Percentiles rank a stretch among this genome's conserved stretches.
Evolutionary conservation across 2,888 invertebrate species (phyloP).

Genomic region (Eupithecia dodoneata): DNA sequence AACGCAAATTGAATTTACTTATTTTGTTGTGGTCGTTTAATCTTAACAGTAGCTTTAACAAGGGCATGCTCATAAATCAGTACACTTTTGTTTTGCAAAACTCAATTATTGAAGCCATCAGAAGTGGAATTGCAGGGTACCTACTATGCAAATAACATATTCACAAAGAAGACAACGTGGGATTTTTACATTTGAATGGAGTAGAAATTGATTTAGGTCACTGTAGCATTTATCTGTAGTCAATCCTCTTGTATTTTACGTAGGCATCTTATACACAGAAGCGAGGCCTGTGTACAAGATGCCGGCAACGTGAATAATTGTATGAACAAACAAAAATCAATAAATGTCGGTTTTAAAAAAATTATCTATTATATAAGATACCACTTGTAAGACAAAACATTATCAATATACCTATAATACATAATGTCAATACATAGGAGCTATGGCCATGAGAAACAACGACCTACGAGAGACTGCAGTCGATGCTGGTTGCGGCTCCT

Average conservation of each 20-base stretch:
- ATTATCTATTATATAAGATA: too few species aligned
- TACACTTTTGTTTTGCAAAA: conserved; percentile 20
- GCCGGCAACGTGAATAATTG: too few species aligned
- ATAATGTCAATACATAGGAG: too few species aligned
- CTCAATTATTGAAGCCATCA: conserved; percentile 36
- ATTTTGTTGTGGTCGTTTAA: neutral
- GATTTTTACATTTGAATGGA: neutral
- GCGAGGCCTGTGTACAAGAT: too few species aligned
- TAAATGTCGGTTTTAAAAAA: too few species aligned
- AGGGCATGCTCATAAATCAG: conserved; percentile 9
- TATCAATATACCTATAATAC: too few species aligned
- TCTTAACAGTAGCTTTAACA: neutral
- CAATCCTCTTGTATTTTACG: too few species aligned
- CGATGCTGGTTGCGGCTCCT: neutral
- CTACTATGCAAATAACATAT: neutral
- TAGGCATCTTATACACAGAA: too few species aligned
- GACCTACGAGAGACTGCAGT: neutral
- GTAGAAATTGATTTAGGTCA: neutral
- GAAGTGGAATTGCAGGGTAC: conserved; percentile 13
- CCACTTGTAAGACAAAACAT: neutral
- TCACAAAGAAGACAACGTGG: neutral
- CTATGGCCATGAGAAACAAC: too few species aligned
- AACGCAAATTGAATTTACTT: neutral
- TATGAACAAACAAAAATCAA: too few species aligned
- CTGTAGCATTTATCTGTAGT: too few species aligned